Base-by-base conservation (phyloP, 2,113 vertebrate species). In the Tragelaphus scriptus region DNA sequence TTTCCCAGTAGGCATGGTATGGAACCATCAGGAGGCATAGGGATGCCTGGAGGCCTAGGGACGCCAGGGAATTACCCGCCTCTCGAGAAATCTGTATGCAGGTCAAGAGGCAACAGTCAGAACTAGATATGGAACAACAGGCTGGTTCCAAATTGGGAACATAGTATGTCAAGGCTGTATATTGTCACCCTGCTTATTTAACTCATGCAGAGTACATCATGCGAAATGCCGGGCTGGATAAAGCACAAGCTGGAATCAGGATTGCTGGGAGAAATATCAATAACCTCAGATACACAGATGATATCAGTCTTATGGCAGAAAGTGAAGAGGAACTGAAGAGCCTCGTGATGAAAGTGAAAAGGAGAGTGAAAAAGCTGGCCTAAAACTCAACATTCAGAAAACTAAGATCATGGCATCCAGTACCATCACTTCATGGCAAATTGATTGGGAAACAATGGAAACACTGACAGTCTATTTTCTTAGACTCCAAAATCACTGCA, bases 141-240 rank as follows among this genome's bases (percentile, higher is more conserved):
- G 17, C n/a, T 68, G 65, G 32, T 68, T 68, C 65, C n/a, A 21
- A 36, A 21, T 68, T 68, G 65, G 65, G n/a, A 68, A 68, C 4
- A 0, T 3, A 68, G 65, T 21, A 68, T 0, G 0, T 21, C 32
- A 68, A 68, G 4, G 4, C 65, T 36, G 17, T 68, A 68, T 68
- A 68, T 21, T 21, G 32, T 36, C 32, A 21, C 32, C 17, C 17
- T 68, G 32, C 32, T 36, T 36, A 68, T 11, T 36, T 68, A 36
- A 68, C 32, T 36, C 65, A 68, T 68, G 65, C 8, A 68, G 5
- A 68, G 65, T 68, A 36, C 65, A 68, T 36, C 65, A 11, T 36
- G 65, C 0, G 0, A 36, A 68, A 68, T 68, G 65, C 32, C 4
- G 17, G 17, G 65, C 32, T 68, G 65, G 65, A 68, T 36, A n/a